These are phyloP conservation scores for Dione vanillae DNA, from an alignment of 2,888 invertebrate species.

Conservation along the genomic window DNA sequence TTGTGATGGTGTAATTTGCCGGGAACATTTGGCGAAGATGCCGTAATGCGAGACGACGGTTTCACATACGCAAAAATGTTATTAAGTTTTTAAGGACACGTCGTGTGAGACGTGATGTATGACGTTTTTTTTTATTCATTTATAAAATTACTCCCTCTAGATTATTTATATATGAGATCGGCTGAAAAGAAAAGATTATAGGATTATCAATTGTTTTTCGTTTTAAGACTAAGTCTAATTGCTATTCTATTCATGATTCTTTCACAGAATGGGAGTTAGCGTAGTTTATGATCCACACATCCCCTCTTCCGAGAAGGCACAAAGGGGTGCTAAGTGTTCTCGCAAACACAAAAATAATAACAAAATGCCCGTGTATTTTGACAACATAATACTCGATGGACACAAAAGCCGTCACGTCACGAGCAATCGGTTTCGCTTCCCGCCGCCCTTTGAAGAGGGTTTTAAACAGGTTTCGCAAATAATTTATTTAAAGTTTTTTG, in stretches of 20 bases:
- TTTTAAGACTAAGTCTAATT: conserved; percentile 59
- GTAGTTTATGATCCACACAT: conserved; percentile 71
- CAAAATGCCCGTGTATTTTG: conserved; percentile 83
- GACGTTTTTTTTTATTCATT: conserved; percentile 55
- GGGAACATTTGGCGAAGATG: conserved; percentile 59
- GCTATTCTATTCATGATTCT: conserved; percentile 74
- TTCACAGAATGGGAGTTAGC: conserved; percentile 73
- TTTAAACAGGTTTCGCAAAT: conserved; percentile 81
- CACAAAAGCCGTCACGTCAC: conserved; percentile 82
- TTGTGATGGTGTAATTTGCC: conserved; percentile 80
- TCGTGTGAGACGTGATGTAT: conserved; percentile 54
- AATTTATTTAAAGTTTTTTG: conserved; percentile 72
- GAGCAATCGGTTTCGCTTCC: conserved; percentile 81
- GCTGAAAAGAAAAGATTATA: conserved; percentile 30
- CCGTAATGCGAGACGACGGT: conserved; percentile 68
- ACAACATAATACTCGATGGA: conserved; percentile 82
- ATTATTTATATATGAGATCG: conserved; percentile 42
- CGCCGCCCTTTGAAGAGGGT: conserved; percentile 79
- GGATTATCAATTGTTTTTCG: conserved; percentile 65
- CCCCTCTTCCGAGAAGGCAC: conserved; percentile 77
- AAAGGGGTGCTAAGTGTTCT: conserved; percentile 83
- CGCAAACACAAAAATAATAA: conserved; percentile 84
- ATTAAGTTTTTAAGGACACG: conserved; percentile 73
- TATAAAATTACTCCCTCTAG: conserved; percentile 52
- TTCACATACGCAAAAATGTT: conserved; percentile 71